Evolutionary conservation across 2,797 vertebrate species (phyloP), one percentile per base, ranked within the genome.

Genomic region (Catostomus latipinnis): DNA sequence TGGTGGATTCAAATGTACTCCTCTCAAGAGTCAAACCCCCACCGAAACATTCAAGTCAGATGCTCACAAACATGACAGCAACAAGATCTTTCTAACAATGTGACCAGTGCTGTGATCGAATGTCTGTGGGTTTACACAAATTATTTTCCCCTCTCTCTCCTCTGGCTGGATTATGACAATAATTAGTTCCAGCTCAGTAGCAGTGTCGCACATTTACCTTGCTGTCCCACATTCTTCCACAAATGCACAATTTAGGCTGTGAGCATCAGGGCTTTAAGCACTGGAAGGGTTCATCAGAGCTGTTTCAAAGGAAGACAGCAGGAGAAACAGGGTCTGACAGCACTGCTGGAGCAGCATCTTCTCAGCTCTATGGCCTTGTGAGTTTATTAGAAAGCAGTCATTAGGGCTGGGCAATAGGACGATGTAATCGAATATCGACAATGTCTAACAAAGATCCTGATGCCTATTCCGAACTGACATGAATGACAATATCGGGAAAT

Each of bases 111-210:
- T 8, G 58, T 63, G 54, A 69, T 75, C 70, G 57, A 46, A 73
- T 53, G 18, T 57, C 62, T 72, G 71, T 58, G 67, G 83, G 83
- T 83, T 82, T 82, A 82, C 80, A 76, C 67, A 78, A 68, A 71
- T 82, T 34, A 34, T 34, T 34, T 34, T 34, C 34, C 34, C 34
- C 34, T 34, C 34, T 34, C 34, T 34, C 34, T 34, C 34, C 2
- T 34, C 34, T 34, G 34, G 34, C 34, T 34, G 34, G 71, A 34
- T 34, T 34, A 34, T 34, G 34, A 4, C 34, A 34, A 34, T 34
- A 34, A 34, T 34, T 34, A 34, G 34, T 80, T 86, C 74, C 71
- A 79, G 80, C 77, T 82, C 76, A 80, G 81, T 61, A 62, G 76
- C 49, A 6, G 34, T 57, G 60, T 34, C 13, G 58, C 54, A 60